A percentile compares a stretch with the other conserved stretches of the same genome.
Conservation (phyloP, 2,113 vertebrate species). For the Noctilio leporinus region DNA sequence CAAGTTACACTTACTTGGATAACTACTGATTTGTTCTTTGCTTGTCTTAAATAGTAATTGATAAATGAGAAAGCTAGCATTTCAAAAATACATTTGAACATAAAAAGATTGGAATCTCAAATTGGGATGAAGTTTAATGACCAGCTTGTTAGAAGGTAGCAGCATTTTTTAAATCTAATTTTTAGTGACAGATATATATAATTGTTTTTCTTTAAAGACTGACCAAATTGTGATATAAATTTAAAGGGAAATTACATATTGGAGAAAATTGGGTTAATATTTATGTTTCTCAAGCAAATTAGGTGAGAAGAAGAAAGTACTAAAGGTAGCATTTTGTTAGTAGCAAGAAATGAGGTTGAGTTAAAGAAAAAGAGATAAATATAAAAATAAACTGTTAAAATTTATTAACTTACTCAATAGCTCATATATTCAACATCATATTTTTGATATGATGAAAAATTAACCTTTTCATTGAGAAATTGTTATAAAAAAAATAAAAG, state of each 20-base stretch:
- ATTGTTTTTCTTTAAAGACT: not conserved
- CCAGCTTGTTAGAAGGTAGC: not conserved
- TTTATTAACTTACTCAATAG: not conserved
- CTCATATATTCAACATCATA: not conserved
- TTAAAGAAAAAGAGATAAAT: not conserved
- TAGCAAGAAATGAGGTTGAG: not conserved
- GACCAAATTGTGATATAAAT: not conserved
- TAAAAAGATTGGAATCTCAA: not conserved
- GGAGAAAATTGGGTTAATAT: not conserved
- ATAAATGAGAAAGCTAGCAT: not conserved
- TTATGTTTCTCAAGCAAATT: not conserved
- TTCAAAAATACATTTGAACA: not conserved
- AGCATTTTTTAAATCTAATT: not conserved
- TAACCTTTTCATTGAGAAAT: not conserved
- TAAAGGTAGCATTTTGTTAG: not conserved
- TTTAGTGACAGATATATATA: not conserved
- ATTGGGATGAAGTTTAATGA: not conserved
- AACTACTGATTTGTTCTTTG: not conserved
- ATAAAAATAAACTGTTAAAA: not conserved
- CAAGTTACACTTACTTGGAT: not conserved
- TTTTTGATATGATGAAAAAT: not conserved
- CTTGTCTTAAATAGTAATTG: not conserved
- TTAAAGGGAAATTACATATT: not conserved
- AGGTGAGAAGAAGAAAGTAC: not conserved
- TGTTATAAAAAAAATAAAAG: not conserved